phyloP scores from a whole-genome alignment of 2,113 vertebrate genomes.

The Psettodes erumei region DNA sequence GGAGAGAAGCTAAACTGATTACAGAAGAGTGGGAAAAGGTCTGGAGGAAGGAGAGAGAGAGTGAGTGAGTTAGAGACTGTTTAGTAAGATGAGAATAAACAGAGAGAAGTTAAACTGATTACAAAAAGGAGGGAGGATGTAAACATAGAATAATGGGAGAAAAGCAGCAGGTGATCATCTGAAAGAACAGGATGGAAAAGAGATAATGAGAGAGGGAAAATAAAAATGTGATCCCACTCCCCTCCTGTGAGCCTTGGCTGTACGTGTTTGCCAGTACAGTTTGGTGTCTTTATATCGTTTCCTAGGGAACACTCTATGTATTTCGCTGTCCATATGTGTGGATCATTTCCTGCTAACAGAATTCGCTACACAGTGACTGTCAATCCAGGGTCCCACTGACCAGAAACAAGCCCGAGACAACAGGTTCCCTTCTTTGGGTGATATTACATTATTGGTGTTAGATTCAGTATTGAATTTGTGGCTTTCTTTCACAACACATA shows the following conservation, averaged over 20 bases:
- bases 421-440: conserved; percentile 29
- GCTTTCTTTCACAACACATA: not conserved
- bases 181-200: conserved; percentile 46
- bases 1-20: conserved; percentile 48
- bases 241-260: conserved; percentile 84
- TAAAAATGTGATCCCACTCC: conserved; percentile 29
- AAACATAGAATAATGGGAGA: conserved; percentile 53
- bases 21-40: conserved; percentile 23
- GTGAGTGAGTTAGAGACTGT: conserved; percentile 33
- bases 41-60: conserved; percentile 25
- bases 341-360: conserved; percentile 90
- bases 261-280: conserved; percentile 90
- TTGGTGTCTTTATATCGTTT: conserved; percentile 90
- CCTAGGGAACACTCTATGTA: conserved; percentile 92
- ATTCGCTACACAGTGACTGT: conserved; percentile 85
- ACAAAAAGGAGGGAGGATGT: conserved; percentile 39
- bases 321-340: conserved; percentile 94
- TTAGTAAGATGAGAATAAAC: conserved; percentile 47
- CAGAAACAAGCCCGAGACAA: conserved; percentile 84
- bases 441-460: not conserved
- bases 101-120: conserved; percentile 64
- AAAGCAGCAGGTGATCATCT: conserved; percentile 55
- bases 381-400: conserved; percentile 73
- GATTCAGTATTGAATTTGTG: not conserved
- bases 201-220: conserved; percentile 48